Evolutionary conservation across 2,797 vertebrate genomes (phyloP).

Genomic region (Onychomys torridus): DNA sequence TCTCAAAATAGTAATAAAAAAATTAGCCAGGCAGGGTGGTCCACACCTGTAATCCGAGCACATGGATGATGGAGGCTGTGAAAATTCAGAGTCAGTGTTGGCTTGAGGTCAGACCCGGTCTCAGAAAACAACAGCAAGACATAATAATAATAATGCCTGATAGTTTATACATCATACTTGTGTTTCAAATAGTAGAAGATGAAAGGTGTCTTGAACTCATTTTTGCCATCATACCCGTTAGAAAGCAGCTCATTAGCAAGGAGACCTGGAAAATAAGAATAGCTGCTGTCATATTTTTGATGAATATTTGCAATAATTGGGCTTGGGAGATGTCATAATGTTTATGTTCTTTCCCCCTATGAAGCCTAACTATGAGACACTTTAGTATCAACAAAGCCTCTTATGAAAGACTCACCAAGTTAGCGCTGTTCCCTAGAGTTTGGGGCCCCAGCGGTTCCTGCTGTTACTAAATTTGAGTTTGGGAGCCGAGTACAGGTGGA

Average conservation of each 20-base stretch:
- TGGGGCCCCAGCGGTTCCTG: not conserved
- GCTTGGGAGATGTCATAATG: not conserved
- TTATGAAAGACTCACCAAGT: not conserved
- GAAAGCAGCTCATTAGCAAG: constrained; percentile 34
- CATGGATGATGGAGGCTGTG: not conserved
- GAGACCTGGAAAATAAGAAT: not conserved
- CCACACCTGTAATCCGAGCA: not conserved
- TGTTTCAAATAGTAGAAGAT: constrained; percentile 18
- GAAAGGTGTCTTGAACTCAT: not conserved
- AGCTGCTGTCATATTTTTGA: not conserved
- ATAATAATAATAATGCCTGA: not conserved
- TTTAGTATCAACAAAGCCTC: not conserved
- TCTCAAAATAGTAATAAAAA: not conserved
- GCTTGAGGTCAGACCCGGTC: not conserved
- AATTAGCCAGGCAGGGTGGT: not conserved
- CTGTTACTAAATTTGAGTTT: constrained; percentile 36
- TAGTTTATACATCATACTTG: not conserved
- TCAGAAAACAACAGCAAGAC: not conserved
- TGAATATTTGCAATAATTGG: not conserved
- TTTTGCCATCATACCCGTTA: not conserved
- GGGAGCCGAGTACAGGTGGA: not conserved
- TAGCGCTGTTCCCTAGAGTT: not conserved
- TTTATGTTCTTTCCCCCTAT: not conserved
- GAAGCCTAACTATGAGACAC: not conserved
- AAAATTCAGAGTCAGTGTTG: not conserved